Conservation (phyloP, 2,113 vertebrate species). For the Microcebus lehilahytsara region DNA sequence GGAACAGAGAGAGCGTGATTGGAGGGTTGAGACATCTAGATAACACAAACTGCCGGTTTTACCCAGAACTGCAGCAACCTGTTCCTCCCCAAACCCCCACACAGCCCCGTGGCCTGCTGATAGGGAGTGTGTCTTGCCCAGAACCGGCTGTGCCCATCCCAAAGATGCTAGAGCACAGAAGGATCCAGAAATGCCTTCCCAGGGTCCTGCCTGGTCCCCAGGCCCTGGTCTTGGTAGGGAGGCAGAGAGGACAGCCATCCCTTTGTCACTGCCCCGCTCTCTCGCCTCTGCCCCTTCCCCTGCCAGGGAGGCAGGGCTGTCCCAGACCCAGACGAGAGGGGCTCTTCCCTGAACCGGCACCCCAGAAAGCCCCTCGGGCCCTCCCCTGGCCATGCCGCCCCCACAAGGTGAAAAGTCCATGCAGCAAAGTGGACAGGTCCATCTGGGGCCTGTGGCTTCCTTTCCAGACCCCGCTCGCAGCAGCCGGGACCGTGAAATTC, state of each 20-base stretch:
- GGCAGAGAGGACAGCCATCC: neutral
- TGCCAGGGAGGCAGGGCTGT: too few relatives aligned
- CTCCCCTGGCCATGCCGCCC: neutral
- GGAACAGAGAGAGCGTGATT: neutral
- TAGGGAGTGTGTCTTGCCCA: neutral
- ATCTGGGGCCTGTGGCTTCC: neutral
- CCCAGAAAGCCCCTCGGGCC: neutral
- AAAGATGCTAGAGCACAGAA: neutral
- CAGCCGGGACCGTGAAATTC: neutral
- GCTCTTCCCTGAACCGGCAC: neutral
- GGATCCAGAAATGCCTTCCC: neutral
- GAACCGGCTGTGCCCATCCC: neutral
- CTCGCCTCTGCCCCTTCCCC: neutral
- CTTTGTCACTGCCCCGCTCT: accelerated
- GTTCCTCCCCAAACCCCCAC: neutral
- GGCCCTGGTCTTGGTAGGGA: too few relatives aligned
- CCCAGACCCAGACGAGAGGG: neutral
- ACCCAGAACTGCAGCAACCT: too few relatives aligned
- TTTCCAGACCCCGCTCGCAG: neutral
- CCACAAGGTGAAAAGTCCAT: neutral
- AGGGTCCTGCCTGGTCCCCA: neutral
- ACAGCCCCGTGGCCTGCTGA: neutral
- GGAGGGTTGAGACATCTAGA: neutral
- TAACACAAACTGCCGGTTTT: neutral
- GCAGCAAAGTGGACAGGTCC: neutral